These are phyloP conservation scores for Drosophila pallidifrons DNA, from an alignment of 1,140 invertebrate species.

Conservation along the genomic window DNA sequence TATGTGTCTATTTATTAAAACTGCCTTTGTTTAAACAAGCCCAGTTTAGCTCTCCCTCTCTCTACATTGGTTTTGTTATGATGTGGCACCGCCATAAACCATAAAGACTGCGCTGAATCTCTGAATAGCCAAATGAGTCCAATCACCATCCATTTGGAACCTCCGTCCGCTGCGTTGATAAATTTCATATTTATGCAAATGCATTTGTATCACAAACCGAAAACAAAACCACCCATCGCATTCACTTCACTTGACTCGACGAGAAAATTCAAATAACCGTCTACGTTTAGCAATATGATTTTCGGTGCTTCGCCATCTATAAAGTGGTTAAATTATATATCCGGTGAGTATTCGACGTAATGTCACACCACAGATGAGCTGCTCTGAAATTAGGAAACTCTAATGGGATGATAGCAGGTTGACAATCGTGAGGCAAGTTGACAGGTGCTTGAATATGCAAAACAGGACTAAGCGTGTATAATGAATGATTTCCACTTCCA, in stretches of 20 bases:
- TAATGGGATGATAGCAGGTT: constrained; percentile 26
- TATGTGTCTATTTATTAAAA: constrained; percentile 80
- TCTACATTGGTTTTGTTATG: constrained; percentile 47
- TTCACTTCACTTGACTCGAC: constrained; percentile 16
- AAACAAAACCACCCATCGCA: constrained; percentile 60
- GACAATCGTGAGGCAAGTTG: neutral
- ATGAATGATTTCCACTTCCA: constrained; percentile 9
- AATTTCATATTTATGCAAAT: constrained; percentile 83
- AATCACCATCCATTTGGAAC: constrained; percentile 76
- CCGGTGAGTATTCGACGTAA: constrained; percentile 53
- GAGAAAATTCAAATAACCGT: constrained; percentile 59
- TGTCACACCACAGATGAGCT: constrained; percentile 29
- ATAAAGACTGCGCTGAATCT: constrained; percentile 66
- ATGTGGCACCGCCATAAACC: constrained; percentile 57
- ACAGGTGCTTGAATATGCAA: constrained; percentile 15
- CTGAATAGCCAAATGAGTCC: constrained; percentile 79
- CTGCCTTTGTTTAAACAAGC: constrained; percentile 69
- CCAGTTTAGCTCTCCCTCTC: neutral
- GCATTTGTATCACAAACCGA: constrained; percentile 51
- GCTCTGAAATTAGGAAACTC: constrained; percentile 28
- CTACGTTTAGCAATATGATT: constrained; percentile 69
- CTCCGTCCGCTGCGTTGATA: constrained; percentile 61
- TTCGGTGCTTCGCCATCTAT: constrained; percentile 58
- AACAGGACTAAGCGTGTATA: neutral
- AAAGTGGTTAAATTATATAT: constrained; percentile 78